Evolutionary conservation across 2,888 invertebrate genomes (phyloP).

Genomic region (Chaitophorus viminalis): DNA sequence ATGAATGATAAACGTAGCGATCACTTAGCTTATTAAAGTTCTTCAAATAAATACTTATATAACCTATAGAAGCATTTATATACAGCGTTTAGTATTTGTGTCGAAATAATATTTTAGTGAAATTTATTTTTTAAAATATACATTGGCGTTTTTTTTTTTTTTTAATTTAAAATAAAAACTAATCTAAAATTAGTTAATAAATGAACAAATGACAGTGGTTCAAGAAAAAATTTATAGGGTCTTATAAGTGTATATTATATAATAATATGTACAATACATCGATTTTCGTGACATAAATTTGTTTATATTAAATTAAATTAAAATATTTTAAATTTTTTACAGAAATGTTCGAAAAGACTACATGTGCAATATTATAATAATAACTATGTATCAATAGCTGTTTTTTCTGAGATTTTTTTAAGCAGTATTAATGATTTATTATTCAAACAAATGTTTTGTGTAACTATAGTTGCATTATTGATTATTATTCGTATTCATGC

Average conservation of each 20-base stretch:
- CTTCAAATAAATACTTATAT: neutral
- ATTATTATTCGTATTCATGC: neutral
- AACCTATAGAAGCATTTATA: too few species aligned
- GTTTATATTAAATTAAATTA: neutral
- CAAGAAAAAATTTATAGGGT: neutral
- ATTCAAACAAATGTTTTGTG: neutral
- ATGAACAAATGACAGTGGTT: too few species aligned
- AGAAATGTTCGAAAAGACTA: neutral
- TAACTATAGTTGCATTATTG: neutral
- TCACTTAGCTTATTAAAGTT: neutral
- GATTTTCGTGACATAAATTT: neutral
- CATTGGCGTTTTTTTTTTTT: neutral
- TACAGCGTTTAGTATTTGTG: neutral
- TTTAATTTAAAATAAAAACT: neutral
- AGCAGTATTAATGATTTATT: neutral
- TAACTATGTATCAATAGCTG: neutral
- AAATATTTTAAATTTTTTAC: neutral
- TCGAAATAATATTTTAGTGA: neutral
- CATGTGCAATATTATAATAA: neutral
- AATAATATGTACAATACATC: neutral
- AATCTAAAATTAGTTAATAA: neutral
- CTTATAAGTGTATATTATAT: neutral
- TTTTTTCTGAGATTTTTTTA: neutral
- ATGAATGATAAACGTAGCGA: neutral
- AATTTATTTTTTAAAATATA: neutral